These are phyloP conservation scores for Porites evermanni DNA, from an alignment of 92 coral and sea anemone genomes.

Conservation along the genomic window DNA sequence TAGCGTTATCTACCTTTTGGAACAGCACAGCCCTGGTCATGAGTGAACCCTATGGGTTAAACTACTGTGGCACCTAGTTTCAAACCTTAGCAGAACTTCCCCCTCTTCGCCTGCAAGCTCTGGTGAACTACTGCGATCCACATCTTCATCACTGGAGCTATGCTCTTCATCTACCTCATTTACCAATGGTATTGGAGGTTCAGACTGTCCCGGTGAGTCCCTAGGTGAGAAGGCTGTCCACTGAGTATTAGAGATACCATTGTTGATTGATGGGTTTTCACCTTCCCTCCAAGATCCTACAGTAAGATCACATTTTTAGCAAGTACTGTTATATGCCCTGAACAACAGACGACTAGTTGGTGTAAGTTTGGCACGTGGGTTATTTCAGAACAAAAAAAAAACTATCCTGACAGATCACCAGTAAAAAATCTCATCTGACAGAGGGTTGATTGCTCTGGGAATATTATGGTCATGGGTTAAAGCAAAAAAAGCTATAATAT, in stretches of 20 bases:
- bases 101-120: conserved; percentile 88
- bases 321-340: no score
- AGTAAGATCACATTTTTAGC: neutral
- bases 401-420: no score
- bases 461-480: no score
- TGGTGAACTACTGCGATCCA: conserved; percentile 82
- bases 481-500: no score
- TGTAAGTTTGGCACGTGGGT: no score
- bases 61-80: neutral
- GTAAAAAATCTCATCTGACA: no score
- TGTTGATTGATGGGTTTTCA: neutral
- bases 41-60: neutral
- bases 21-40: no score
- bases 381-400: no score
- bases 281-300: conserved; percentile 31
- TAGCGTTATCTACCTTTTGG: no score
- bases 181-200: conserved; percentile 13
- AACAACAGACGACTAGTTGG: no score
- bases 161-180: conserved; percentile 74
- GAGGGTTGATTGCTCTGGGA: no score
- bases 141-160: conserved; percentile 94
- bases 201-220: conserved; percentile 11
- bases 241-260: conserved; percentile 22
- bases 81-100: conserved; percentile 78
- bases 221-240: conserved; percentile 75